These are phyloP conservation scores for Tolypeutes matacus DNA, from an alignment of 2,797 vertebrate species.

Conservation along the genomic window DNA sequence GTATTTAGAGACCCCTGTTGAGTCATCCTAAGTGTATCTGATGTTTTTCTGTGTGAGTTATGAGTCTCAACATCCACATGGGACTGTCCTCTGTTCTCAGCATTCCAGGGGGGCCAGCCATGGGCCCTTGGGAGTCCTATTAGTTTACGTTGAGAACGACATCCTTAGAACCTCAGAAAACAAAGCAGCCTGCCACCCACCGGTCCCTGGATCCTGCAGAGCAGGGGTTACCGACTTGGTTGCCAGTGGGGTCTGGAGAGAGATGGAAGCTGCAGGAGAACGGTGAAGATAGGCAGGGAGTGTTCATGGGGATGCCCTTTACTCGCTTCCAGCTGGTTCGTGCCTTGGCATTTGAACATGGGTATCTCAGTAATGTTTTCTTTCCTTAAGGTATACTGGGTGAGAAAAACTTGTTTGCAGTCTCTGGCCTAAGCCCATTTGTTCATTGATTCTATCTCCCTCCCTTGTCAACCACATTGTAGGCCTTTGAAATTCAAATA, in stretches of 20 bases:
- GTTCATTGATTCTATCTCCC: not conserved
- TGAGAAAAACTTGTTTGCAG: not conserved
- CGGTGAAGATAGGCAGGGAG: not conserved
- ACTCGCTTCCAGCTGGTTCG: not conserved
- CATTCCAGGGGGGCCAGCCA: not conserved
- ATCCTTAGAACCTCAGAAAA: not conserved
- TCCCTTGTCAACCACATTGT: rapidly evolving
- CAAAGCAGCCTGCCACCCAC: not conserved
- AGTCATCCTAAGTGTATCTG: not conserved
- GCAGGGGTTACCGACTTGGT: not conserved
- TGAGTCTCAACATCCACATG: not conserved
- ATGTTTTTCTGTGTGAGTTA: not conserved
- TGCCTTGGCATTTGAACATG: not conserved
- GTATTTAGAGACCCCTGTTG: not conserved
- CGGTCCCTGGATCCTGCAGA: not conserved
- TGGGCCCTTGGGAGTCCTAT: not conserved
- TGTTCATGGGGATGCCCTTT: not conserved
- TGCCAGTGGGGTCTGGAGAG: not conserved
- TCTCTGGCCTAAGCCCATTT: not conserved
- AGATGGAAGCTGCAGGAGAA: not conserved
- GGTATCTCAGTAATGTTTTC: not conserved
- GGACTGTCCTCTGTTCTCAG: not conserved
- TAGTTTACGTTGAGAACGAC: not conserved
- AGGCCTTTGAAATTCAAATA: not conserved
- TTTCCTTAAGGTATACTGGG: not conserved